Evolutionary conservation across 2,888 invertebrate genomes (phyloP).

Genomic region (Papilio elwesi): DNA sequence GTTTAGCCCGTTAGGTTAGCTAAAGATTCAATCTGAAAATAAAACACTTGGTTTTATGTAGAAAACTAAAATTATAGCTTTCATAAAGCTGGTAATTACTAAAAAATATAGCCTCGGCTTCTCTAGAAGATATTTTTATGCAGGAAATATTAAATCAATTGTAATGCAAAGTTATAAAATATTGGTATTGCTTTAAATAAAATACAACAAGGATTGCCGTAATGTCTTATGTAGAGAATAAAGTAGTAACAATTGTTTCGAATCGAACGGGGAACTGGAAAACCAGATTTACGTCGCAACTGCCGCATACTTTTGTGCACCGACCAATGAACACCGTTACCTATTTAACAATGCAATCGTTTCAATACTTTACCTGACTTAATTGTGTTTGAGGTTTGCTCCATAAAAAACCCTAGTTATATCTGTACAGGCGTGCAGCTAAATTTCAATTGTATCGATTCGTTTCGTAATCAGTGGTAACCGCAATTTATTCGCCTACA

Average conservation of each 20-base stretch:
- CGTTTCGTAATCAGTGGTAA: slow-evolving; percentile 28
- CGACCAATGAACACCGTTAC: not conserved
- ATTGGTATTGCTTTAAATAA: not conserved
- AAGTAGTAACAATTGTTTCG: slow-evolving; percentile 14
- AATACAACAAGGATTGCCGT: not conserved
- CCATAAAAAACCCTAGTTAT: slow-evolving; percentile 10
- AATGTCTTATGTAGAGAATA: not conserved
- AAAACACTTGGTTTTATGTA: too few species aligned
- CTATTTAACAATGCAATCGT: slow-evolving; percentile 13
- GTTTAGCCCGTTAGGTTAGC: too few species aligned
- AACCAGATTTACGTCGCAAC: slow-evolving; percentile 33
- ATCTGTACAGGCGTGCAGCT: not conserved
- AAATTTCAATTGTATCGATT: slow-evolving; percentile 18
- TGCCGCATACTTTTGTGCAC: slow-evolving; percentile 29
- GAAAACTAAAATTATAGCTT: too few species aligned
- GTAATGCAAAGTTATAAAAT: slow-evolving; percentile 5
- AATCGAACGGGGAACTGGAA: slow-evolving; percentile 15
- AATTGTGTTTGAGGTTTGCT: slow-evolving; percentile 4
- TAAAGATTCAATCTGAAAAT: too few species aligned
- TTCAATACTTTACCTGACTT: slow-evolving; percentile 15
- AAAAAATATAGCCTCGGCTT: too few species aligned
- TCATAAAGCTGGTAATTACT: too few species aligned
- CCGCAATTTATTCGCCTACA: slow-evolving; percentile 18
- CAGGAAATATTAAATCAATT: slow-evolving; percentile 1
- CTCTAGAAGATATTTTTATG: not conserved